Conservation (phyloP, 2,888 invertebrate species). For the Tetropium fuscum region DNA sequence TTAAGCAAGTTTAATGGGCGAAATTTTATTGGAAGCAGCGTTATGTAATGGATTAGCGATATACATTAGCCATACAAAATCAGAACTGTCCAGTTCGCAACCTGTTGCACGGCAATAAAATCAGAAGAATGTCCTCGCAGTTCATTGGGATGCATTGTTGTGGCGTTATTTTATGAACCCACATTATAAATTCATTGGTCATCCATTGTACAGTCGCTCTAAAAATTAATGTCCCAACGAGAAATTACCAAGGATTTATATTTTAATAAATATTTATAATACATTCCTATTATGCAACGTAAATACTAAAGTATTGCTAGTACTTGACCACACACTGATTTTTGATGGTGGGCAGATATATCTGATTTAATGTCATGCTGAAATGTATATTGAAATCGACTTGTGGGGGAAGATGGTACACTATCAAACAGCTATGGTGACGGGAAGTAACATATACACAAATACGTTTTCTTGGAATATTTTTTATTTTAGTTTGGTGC, state of each 20-base stretch:
- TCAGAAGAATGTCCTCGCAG: constrained; percentile 38
- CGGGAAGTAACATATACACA: too few relatives aligned
- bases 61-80: constrained; percentile 19
- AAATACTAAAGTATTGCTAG: constrained; percentile 21
- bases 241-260: constrained; percentile 42
- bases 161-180: constrained; percentile 46
- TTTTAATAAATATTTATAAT: constrained; percentile 43
- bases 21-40: constrained; percentile 10
- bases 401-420: too few relatives aligned
- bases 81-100: constrained; percentile 22
- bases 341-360: constrained; percentile 18
- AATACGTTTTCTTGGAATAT: neutral
- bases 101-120: constrained; percentile 29
- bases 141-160: constrained; percentile 48
- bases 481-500: too few relatives aligned
- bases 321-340: constrained; percentile 26
- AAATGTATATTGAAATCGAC: constrained; percentile 7
- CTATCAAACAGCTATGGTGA: too few relatives aligned
- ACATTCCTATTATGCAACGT: constrained; percentile 33
- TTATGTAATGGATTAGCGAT: constrained; percentile 16
- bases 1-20: neutral
- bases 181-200: constrained; percentile 50
- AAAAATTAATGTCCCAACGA: constrained; percentile 41
- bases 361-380: constrained; percentile 11
- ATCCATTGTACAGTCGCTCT: constrained; percentile 38